These are phyloP conservation scores for Drosophila nigritarsus DNA, from an alignment of 2,888 invertebrate genomes.

Conservation along the genomic window DNA sequence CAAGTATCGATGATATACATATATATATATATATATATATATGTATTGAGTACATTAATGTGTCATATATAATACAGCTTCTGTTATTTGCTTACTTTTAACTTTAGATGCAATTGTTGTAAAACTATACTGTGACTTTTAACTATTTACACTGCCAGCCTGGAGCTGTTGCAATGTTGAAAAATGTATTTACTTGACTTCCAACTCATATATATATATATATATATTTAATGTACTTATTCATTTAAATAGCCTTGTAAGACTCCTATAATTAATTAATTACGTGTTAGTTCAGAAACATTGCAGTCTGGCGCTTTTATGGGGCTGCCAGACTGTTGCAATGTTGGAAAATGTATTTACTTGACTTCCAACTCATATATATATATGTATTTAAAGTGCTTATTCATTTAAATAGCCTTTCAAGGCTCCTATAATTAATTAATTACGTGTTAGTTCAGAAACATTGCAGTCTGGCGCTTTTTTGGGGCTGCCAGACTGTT, in stretches of 20 bases:
- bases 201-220: slow-evolving; percentile 32
- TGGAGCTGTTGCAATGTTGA: not conserved
- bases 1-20: slow-evolving; percentile 42
- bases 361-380: slow-evolving; percentile 49
- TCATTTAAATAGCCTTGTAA: not conserved
- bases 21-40: slow-evolving; percentile 42
- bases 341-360: slow-evolving; percentile 17
- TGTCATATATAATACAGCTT: slow-evolving; percentile 66
- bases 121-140: not conserved
- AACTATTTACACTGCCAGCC: slow-evolving; percentile 56
- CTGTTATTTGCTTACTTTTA: slow-evolving; percentile 58
- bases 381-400: not conserved
- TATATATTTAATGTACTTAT: not conserved
- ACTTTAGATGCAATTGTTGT: slow-evolving; percentile 2
- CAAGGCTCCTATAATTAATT: not conserved
- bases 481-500: slow-evolving; percentile 8
- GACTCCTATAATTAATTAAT: not conserved
- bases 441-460: not conserved
- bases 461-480: not conserved
- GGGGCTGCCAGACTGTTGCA: slow-evolving; percentile 4
- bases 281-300: not conserved
- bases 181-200: slow-evolving; percentile 41
- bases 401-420: not conserved
- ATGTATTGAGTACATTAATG: slow-evolving; percentile 17
- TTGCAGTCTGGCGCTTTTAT: not conserved